Evolutionary conservation across 2,797 vertebrate genomes (phyloP), one percentile per base, ranked within the genome.

Genomic region (Otus scops): DNA sequence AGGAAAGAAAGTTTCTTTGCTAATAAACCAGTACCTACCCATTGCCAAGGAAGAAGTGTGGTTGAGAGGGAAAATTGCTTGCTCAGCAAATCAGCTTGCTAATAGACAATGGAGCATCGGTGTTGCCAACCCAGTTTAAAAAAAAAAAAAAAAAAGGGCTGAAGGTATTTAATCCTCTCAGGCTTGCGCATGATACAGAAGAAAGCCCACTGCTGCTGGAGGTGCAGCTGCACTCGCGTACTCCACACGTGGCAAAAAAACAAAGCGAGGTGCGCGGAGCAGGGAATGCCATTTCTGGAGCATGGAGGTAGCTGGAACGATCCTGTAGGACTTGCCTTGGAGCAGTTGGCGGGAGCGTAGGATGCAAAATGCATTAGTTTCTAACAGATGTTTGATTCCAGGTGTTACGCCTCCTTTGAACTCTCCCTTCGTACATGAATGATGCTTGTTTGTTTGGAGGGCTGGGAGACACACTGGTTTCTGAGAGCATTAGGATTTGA

Each of bases 321-420:
- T 97, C 96, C 96, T 96, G 89, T 56, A 93, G 86, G 38, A 82
- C 93, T 84, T 88, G 94, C 85, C 93, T 93, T 3, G 75, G 68
- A 93, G 82, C 96, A 64, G 48, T 77, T 97, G 97, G 97, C 95
- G 95, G 61, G 38, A 92, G 61, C 67, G 56, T 94, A 50, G 56
- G 96, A 95, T 47, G 65, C 77, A 95, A 97, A 96, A 95, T 75
- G 53, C 90, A 82, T 96, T 85, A 59, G 92, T 74, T 92, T 94
- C 77, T 85, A 95, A 88, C 86, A 96, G 86, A 95, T 97, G 91
- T 91, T 92, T 94, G 85, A 95, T 97, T 97, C 93, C 95, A 97
- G 96, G 95, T 97, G 95, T 94, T 83, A 54, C 7, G 12, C 47
- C 79, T 96, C 77, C 92, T 97, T 96, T 96, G 86, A 91, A 85